Percentiles rank a stretch among this genome's conserved stretches.
Evolutionary conservation across 2,797 vertebrate species (phyloP).

Genomic region (Coracias cyanogaster): DNA sequence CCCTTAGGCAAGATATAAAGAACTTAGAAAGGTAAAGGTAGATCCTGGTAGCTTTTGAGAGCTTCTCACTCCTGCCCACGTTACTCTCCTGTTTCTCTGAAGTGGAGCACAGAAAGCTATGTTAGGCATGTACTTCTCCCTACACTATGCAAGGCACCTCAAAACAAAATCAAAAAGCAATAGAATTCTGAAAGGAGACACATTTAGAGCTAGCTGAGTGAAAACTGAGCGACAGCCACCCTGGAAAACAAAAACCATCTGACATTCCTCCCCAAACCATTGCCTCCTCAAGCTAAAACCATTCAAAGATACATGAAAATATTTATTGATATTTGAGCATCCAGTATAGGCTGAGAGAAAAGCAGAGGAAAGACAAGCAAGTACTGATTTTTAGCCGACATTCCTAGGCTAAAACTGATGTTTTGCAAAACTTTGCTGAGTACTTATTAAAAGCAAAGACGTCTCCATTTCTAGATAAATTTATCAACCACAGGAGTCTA

Average conservation of each 20-base stretch:
- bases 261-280: background rate
- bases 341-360: background rate
- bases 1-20: background rate
- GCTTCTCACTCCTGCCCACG: background rate
- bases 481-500: background rate
- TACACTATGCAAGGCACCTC: background rate
- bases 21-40: conserved; percentile 15
- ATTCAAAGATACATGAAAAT: background rate
- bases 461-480: background rate
- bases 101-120: background rate
- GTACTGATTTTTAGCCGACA: background rate
- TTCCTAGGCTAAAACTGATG: background rate
- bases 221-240: background rate
- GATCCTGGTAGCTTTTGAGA: background rate
- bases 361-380: background rate
- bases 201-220: background rate
- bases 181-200: background rate
- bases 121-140: background rate
- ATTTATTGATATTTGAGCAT: background rate
- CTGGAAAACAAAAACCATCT: background rate
- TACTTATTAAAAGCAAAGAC: background rate
- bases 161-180: background rate
- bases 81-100: background rate
- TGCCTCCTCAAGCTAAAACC: background rate
- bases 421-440: background rate